These are phyloP conservation scores for Gymnorhina tibicen DNA, from an alignment of 2,113 vertebrate species.

Conservation along the genomic window DNA sequence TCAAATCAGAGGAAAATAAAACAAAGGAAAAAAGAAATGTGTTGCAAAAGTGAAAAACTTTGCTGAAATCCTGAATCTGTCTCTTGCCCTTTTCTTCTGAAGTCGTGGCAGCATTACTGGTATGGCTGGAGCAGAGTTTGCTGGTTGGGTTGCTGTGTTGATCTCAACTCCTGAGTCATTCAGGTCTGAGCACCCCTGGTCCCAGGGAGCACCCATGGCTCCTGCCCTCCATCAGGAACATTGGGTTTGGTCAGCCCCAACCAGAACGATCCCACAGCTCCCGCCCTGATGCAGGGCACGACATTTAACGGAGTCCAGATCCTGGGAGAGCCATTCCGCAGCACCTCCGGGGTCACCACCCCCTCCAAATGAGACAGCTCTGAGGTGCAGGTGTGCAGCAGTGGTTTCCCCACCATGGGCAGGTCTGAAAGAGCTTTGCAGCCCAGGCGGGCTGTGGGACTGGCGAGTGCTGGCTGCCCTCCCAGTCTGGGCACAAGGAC, in stretches of 20 bases:
- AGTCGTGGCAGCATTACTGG: accelerated
- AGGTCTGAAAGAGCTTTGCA: background rate
- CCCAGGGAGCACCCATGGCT: accelerated
- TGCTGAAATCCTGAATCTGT: background rate
- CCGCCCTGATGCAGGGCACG: background rate
- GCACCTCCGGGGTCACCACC: accelerated
- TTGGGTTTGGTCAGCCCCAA: accelerated
- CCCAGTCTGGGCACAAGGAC: accelerated
- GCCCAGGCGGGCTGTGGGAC: background rate
- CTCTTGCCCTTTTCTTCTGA: background rate
- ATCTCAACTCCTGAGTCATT: accelerated
- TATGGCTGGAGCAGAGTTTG: background rate
- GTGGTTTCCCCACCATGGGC: background rate
- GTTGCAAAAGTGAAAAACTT: background rate
- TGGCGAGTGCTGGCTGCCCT: background rate
- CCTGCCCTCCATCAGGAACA: accelerated
- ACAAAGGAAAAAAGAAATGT: background rate
- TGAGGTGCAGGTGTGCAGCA: accelerated
- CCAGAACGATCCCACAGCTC: accelerated
- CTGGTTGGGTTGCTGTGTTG: accelerated
- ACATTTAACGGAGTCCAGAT: accelerated
- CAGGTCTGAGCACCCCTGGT: background rate
- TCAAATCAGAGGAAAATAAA: background rate
- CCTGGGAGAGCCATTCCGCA: accelerated
- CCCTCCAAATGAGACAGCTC: background rate